Percentiles rank a stretch among this genome's conserved stretches.
phyloP scores from a whole-genome alignment of 2,888 invertebrate species.

The Alviniconcha strummeri region DNA sequence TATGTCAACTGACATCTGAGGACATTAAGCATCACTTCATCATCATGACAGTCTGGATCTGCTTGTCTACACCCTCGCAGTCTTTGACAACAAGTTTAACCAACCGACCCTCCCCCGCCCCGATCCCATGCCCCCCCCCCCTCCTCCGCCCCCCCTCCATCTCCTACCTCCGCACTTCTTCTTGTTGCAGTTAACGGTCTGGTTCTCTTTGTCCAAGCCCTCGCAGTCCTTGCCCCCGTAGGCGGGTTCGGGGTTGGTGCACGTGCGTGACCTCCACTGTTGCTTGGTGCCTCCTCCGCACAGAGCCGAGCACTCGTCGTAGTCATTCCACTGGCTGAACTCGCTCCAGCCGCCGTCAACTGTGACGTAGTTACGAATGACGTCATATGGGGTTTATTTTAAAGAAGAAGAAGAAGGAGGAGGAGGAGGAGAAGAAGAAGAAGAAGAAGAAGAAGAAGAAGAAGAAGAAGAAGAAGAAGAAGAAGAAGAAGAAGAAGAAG shows the following conservation, averaged over 20 bases:
- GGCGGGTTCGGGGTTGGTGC: constrained; percentile 36
- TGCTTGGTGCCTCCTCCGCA: constrained; percentile 35
- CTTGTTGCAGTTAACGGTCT: constrained; percentile 29
- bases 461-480: too few species aligned
- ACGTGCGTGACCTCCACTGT: constrained; percentile 28
- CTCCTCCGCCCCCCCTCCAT: background rate
- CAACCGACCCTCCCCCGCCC: background rate
- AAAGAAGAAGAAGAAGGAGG: too few species aligned
- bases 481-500: too few species aligned
- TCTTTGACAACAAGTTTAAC: too few species aligned
- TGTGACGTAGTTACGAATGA: background rate
- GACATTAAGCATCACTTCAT: too few species aligned
- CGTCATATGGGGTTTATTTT: too few species aligned
- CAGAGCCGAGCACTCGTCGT: constrained; percentile 36
- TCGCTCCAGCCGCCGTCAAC: constrained; percentile 41
- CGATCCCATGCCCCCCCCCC: background rate
- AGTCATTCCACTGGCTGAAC: constrained; percentile 32
- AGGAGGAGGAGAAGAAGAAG: too few species aligned
- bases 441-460: too few species aligned
- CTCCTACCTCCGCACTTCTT: constrained; percentile 34
- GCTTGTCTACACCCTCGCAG: too few species aligned
- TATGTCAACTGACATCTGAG: too few species aligned
- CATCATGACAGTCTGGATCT: too few species aligned
- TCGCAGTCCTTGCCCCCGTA: constrained; percentile 33
- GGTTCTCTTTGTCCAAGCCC: constrained; percentile 24